phyloP scores from a whole-genome alignment of 2,888 invertebrate genomes.

The Baronia brevicornis region DNA sequence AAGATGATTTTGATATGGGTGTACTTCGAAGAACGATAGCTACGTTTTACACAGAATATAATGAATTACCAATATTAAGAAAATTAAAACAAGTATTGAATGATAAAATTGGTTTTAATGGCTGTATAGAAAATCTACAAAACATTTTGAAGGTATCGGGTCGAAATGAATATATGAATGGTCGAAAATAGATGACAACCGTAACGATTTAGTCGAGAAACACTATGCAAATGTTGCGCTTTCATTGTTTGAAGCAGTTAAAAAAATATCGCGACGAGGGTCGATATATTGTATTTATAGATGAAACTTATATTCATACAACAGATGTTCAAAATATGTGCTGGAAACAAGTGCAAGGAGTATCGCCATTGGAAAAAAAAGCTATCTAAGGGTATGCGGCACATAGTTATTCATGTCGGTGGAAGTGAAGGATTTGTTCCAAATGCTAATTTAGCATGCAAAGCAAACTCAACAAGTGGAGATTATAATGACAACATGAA shows the following conservation, averaged over 20 bases:
- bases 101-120: slow-evolving; percentile 21
- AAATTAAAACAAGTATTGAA: slow-evolving; percentile 18
- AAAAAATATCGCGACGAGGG: slow-evolving; percentile 19
- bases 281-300: slow-evolving; percentile 19
- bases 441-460: no score
- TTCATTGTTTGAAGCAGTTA: slow-evolving; percentile 19
- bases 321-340: slow-evolving; percentile 14
- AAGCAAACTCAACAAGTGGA: slow-evolving; percentile 17
- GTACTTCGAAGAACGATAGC: slow-evolving; percentile 10
- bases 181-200: slow-evolving; percentile 19
- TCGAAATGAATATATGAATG: no score
- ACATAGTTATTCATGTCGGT: no score
- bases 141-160: slow-evolving; percentile 19
- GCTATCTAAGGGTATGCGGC: slow-evolving; percentile 17
- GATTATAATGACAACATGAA: slow-evolving; percentile 24
- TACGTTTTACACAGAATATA: slow-evolving; percentile 12
- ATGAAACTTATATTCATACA: slow-evolving; percentile 16
- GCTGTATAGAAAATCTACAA: slow-evolving; percentile 21
- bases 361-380: slow-evolving; percentile 7
- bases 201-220: slow-evolving; percentile 19
- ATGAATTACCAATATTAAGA: slow-evolving; percentile 20
- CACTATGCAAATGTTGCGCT: slow-evolving; percentile 19
- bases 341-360: slow-evolving; percentile 8
- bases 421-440: slow-evolving; percentile 16
- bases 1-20: slow-evolving; percentile 10